A percentile compares a stretch with the other conserved stretches of the same genome.
Conservation (phyloP, 2,113 vertebrate species). For the Promerops cafer region DNA sequence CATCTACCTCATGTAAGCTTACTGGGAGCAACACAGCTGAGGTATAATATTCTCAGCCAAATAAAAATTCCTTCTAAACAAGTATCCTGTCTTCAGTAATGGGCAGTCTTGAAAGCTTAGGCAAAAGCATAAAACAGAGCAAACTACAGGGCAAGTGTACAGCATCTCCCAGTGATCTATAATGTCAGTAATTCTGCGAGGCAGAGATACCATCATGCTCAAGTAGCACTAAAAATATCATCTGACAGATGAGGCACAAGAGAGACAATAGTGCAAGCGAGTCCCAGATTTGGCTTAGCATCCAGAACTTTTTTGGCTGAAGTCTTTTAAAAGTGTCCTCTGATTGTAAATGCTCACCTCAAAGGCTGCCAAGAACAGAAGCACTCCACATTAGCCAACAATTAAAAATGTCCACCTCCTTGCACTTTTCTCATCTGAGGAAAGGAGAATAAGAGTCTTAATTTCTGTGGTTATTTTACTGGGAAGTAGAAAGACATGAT, state of each 20-base stretch:
- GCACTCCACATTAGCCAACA: background rate
- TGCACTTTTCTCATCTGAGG: background rate
- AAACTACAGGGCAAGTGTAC: background rate
- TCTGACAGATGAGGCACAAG: background rate
- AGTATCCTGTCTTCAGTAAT: background rate
- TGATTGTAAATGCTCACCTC: background rate
- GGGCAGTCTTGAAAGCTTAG: background rate
- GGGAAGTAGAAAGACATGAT: background rate
- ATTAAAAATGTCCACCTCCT: background rate
- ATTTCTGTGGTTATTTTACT: background rate
- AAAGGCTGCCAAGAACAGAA: background rate
- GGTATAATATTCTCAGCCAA: background rate
- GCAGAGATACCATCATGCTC: background rate
- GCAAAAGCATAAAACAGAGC: background rate
- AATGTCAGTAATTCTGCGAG: background rate
- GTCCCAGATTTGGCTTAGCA: background rate
- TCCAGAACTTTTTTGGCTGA: background rate
- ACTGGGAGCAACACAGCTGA: background rate
- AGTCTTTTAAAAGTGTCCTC: background rate
- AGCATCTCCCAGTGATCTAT: background rate
- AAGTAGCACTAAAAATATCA: background rate
- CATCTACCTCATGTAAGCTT: background rate
- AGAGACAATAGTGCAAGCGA: background rate
- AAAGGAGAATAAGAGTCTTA: background rate
- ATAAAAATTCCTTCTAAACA: background rate